These are phyloP conservation scores for Hipposideros larvatus DNA, from an alignment of 2,797 vertebrate species.

Conservation along the genomic window DNA sequence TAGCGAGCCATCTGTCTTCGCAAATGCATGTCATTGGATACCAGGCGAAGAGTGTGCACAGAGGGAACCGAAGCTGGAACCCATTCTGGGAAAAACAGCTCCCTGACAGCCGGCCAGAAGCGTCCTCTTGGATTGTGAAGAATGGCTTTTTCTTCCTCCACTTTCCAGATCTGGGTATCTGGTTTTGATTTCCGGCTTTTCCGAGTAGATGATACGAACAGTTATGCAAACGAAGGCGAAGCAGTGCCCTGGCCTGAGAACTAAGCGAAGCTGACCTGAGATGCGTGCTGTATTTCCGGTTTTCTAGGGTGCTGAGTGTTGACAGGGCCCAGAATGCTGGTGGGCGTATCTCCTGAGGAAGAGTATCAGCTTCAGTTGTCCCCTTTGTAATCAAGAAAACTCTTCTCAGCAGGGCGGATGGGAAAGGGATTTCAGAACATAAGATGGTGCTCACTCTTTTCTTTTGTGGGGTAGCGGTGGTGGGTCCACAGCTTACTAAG, in stretches of 20 bases:
- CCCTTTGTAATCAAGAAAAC: background rate
- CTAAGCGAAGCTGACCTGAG: background rate
- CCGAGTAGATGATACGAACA: background rate
- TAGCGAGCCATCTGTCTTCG: conserved; percentile 73
- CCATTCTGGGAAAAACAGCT: background rate
- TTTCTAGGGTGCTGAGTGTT: background rate
- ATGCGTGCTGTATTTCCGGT: accelerated
- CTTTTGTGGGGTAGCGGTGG: background rate
- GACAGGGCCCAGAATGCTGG: background rate
- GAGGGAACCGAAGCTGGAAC: background rate
- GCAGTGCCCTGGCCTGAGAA: background rate
- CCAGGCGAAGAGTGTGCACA: background rate
- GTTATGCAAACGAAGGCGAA: background rate
- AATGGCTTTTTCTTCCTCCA: background rate
- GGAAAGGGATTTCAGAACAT: background rate
- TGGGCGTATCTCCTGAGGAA: background rate
- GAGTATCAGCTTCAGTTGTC: background rate
- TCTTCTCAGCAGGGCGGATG: background rate
- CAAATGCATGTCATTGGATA: conserved; percentile 34
- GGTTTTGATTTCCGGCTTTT: conserved; percentile 38
- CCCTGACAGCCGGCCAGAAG: background rate
- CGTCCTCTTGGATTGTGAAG: background rate
- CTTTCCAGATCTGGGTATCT: background rate
- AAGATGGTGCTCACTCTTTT: background rate
- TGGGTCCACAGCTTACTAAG: background rate